Percentiles rank a stretch among this genome's conserved stretches.
Evolutionary conservation across 2,113 vertebrate genomes (phyloP).

Genomic region (Dunckerocampus dactyliophorus): DNA sequence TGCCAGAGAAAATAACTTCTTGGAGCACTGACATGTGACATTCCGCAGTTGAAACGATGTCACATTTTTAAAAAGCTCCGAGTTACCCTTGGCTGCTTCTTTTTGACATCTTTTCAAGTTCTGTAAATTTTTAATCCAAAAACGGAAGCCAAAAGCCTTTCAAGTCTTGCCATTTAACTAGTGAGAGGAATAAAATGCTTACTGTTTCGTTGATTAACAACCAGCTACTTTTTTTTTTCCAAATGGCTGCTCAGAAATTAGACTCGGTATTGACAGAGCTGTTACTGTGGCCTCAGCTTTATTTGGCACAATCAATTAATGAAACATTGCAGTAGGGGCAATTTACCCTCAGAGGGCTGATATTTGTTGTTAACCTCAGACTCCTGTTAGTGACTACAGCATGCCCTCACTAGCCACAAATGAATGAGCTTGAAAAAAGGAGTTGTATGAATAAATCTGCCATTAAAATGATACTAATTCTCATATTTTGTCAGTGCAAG

Average conservation of each 20-base stretch:
- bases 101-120: slow-evolving; percentile 4
- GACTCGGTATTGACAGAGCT: not conserved
- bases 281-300: not conserved
- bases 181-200: not conserved
- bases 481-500: too few relatives aligned
- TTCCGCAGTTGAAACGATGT: not conserved
- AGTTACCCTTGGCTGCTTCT: not conserved
- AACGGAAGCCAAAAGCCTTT: not conserved
- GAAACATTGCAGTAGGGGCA: not conserved
- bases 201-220: not conserved
- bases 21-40: not conserved
- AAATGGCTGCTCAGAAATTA: not conserved
- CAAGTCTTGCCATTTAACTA: not conserved
- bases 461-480: too few relatives aligned
- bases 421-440: too few relatives aligned
- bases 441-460: too few relatives aligned
- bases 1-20: not conserved
- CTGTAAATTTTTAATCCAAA: not conserved
- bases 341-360: slow-evolving; percentile 1
- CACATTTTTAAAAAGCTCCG: not conserved
- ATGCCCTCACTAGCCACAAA: too few relatives aligned
- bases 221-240: not conserved
- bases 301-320: not conserved
- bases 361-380: not conserved
- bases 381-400: too few relatives aligned